Base-by-base conservation (phyloP, 2,113 vertebrate species). In the Passerina amoena region DNA sequence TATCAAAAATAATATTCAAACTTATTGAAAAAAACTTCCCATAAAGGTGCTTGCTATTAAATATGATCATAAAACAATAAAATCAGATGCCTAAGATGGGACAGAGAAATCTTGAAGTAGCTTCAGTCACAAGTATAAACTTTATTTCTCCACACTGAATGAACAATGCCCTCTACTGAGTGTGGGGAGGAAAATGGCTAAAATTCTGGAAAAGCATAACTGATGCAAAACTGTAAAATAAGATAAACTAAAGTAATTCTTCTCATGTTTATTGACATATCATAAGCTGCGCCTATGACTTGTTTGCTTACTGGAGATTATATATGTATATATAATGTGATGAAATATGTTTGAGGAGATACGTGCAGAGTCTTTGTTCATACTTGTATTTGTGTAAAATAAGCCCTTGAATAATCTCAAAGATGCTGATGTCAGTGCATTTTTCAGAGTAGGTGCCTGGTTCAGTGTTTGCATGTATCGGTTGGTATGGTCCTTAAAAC, bases 81-180 rank as follows among this genome's bases (percentile, higher is more conserved):
- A 60, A 35, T 54, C 19, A 22, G 15, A 38, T 54, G 20, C 7
- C 44, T 57, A 45, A 16, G 4, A 14, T 20, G 22, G 35, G 11
- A 57, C 13, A 90, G 24, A 57, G 38, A 51, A 91, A 77, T 17
- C 25, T n/a, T 65, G 25, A 17, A 38, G 16, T 22, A 28, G 16
- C 13, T 15, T 77, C 15, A 9, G 8, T 50, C 28, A 21, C 10
- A 47, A 35, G 6, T 23, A 33, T 4, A 33, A 53, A 37, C 3
- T 45, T 17, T 3, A 6, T 60, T 76, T 66, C 37, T 71, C 18
- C 27, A 71, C 79, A 47, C 27, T 6, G 3, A 47, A 40, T 56
- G 28, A 91, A 60, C 33, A 56, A 71, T 87, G 87, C 73, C 56
- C 81, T 94, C 87, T 96, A 38, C 51, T 94, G 77, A 81, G 23